A percentile compares a stretch with the other conserved stretches of the same genome.
Evolutionary conservation across 2,888 invertebrate genomes (phyloP).

Genomic region (Scaptomyza flava): DNA sequence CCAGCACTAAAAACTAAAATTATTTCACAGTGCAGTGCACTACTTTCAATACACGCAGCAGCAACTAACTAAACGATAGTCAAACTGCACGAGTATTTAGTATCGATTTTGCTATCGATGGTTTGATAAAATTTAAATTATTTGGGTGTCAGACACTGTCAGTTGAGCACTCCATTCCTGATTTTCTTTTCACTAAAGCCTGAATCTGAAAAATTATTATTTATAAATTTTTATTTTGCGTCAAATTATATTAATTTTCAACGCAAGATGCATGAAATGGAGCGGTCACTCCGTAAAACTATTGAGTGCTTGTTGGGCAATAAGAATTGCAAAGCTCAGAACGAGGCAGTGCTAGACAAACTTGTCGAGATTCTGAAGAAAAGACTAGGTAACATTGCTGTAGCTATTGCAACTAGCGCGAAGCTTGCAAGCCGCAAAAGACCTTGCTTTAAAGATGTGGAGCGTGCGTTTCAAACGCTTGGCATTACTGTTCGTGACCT

Average conservation of each 20-base stretch:
- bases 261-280: not conserved
- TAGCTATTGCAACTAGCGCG: not conserved
- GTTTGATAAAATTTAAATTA: not conserved
- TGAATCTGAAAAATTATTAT: not conserved
- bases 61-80: constrained; percentile 20
- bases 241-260: not conserved
- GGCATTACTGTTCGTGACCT: not conserved
- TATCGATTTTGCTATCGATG: constrained; percentile 32
- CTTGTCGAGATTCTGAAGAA: not conserved
- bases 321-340: not conserved
- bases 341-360: not conserved
- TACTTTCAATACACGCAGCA: constrained; percentile 29
- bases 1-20: constrained; percentile 59
- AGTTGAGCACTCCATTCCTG: not conserved
- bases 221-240: not conserved
- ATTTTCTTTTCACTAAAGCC: not conserved
- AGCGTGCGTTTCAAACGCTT: not conserved
- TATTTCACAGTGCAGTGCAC: constrained; percentile 30
- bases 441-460: not conserved
- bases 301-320: not conserved
- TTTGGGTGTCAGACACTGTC: not conserved
- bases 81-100: not conserved
- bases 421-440: not conserved
- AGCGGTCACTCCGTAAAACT: not conserved
- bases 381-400: not conserved